Evolutionary conservation across 2,888 invertebrate species (phyloP).

Genomic region (Scaptomyza flava): DNA sequence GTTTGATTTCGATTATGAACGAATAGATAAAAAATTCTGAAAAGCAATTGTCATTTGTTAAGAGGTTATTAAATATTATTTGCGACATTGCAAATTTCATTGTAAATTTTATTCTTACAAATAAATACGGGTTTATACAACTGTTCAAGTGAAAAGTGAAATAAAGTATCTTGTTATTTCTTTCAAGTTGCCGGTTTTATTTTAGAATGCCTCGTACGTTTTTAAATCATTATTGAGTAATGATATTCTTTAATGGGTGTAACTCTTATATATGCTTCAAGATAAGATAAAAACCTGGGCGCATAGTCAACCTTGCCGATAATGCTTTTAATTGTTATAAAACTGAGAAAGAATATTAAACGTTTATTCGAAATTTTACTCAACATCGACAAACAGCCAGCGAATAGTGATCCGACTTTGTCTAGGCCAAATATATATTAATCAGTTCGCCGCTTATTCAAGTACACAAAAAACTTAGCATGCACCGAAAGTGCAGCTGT

Average conservation of each 20-base stretch:
- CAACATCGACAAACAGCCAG: not conserved
- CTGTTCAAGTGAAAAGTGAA: slow-evolving; percentile 10
- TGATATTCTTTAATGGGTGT: not conserved
- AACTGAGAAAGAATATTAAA: not conserved
- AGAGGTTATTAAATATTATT: slow-evolving; percentile 29
- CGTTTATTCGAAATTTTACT: not conserved
- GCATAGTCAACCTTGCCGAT: not conserved
- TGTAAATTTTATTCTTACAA: slow-evolving; percentile 61
- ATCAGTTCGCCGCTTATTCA: not conserved
- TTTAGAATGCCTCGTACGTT: not conserved
- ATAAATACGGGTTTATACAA: slow-evolving; percentile 63
- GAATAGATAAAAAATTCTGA: slow-evolving; percentile 46
- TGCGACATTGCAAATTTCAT: slow-evolving; percentile 42
- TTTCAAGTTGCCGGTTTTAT: not conserved
- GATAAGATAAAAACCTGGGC: not conserved
- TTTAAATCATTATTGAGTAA: not conserved
- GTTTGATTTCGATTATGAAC: slow-evolving; percentile 51
- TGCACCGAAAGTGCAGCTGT: not conserved
- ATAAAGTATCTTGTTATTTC: not conserved
- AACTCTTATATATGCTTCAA: not conserved
- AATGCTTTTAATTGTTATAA: not conserved
- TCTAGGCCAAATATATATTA: no score
- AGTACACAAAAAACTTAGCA: not conserved
- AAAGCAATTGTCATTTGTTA: slow-evolving; percentile 48
- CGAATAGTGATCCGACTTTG: no score